phyloP scores from a whole-genome alignment of 1,140 invertebrate species.

The Formica exsecta region DNA sequence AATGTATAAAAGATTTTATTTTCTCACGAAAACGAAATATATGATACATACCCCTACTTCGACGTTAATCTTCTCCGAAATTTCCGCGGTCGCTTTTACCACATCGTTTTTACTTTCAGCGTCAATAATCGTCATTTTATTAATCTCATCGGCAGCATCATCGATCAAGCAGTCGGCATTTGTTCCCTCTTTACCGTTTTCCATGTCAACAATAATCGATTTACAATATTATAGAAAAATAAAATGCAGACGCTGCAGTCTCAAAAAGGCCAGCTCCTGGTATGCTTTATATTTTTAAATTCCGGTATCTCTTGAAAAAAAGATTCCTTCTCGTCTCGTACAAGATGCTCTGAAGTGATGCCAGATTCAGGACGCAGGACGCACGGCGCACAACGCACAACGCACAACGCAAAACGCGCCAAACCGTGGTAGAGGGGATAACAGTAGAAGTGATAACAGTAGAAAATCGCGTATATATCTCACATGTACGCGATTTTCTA shows the following conservation, averaged over 20 bases:
- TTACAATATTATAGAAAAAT: not conserved
- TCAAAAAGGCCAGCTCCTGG: not conserved
- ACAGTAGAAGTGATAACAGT: too few relatives aligned
- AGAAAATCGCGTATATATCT: too few relatives aligned
- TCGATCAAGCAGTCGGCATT: constrained; percentile 43
- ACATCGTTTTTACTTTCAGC: constrained; percentile 14
- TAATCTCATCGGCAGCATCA: constrained; percentile 47
- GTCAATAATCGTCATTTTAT: constrained; percentile 61
- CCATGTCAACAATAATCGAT: constrained; percentile 49
- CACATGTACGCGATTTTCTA: too few relatives aligned
- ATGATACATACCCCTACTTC: too few relatives aligned
- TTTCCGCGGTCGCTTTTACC: constrained; percentile 5
- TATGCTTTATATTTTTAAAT: not conserved
- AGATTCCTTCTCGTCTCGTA: not conserved
- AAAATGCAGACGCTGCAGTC: not conserved
- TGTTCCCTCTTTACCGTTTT: constrained; percentile 67
- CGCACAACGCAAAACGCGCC: too few relatives aligned
- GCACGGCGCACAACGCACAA: too few relatives aligned
- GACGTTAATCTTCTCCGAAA: too few relatives aligned
- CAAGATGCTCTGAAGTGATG: not conserved
- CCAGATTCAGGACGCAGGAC: too few relatives aligned
- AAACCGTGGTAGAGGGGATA: too few relatives aligned
- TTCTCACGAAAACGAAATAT: too few relatives aligned
- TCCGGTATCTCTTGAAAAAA: not conserved
- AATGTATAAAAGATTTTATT: too few relatives aligned